These are phyloP conservation scores for Octopus bimaculoides DNA, from an alignment of 1,140 invertebrate species.

Conservation along the genomic window DNA sequence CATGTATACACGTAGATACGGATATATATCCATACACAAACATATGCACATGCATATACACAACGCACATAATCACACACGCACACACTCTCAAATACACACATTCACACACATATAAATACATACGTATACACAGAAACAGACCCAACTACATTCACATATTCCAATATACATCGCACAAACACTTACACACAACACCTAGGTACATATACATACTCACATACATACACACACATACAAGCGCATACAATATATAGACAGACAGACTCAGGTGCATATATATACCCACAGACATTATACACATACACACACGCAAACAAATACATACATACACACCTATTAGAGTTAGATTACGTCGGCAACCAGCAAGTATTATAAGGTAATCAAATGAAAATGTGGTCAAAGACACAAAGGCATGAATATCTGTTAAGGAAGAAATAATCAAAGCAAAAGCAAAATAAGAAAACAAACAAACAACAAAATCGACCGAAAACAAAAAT, in stretches of 20 bases:
- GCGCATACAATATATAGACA: too few species aligned
- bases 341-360: too few species aligned
- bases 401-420: too few species aligned
- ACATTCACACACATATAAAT: background rate
- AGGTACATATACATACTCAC: background rate
- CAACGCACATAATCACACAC: background rate
- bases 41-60: background rate
- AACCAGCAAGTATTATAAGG: too few species aligned
- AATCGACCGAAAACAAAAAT: too few species aligned
- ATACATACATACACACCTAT: background rate
- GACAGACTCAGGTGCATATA: background rate
- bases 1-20: background rate
- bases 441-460: too few species aligned
- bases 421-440: too few species aligned
- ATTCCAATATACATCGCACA: background rate
- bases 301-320: background rate
- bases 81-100: background rate
- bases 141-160: background rate
- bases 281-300: background rate
- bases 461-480: too few species aligned
- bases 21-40: background rate
- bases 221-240: background rate
- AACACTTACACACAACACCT: background rate
- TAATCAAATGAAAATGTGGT: too few species aligned
- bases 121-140: background rate